These are phyloP conservation scores for Miichthys miiuy DNA, from an alignment of 2,797 vertebrate species.

Conservation along the genomic window DNA sequence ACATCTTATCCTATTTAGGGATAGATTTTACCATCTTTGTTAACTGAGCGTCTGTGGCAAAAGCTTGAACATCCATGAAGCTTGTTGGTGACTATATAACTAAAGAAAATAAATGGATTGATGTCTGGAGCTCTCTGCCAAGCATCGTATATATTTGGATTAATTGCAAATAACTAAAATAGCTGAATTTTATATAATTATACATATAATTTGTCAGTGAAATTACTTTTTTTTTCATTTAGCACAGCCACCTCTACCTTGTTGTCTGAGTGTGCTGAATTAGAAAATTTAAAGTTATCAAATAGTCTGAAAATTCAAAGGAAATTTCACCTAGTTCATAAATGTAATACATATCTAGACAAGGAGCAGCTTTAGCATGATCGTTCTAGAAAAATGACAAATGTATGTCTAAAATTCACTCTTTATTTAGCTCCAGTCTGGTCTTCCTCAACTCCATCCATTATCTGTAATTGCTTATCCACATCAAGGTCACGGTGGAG, in stretches of 20 bases:
- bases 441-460: no score
- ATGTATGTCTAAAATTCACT: no score
- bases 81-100: constrained; percentile 42
- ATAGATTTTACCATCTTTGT: constrained; percentile 38
- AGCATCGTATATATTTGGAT: neutral
- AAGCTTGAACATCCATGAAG: constrained; percentile 25
- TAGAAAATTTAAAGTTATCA: no score
- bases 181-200: neutral
- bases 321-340: neutral
- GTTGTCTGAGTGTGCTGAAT: neutral
- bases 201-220: neutral
- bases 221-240: neutral
- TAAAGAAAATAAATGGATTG: constrained; percentile 5
- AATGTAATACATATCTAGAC: no score
- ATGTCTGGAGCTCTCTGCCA: neutral
- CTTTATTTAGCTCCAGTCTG: no score
- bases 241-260: neutral
- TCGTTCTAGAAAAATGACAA: no score
- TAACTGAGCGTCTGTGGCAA: constrained; percentile 45
- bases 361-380: no score
- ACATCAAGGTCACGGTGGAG: no score
- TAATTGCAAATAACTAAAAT: neutral
- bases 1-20: constrained; percentile 50
- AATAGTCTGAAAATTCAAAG: neutral
- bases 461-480: no score